Percentiles rank a stretch among this genome's conserved stretches.
phyloP scores from a whole-genome alignment of 2,113 vertebrate genomes.

The Illadopsis cleaveri region DNA sequence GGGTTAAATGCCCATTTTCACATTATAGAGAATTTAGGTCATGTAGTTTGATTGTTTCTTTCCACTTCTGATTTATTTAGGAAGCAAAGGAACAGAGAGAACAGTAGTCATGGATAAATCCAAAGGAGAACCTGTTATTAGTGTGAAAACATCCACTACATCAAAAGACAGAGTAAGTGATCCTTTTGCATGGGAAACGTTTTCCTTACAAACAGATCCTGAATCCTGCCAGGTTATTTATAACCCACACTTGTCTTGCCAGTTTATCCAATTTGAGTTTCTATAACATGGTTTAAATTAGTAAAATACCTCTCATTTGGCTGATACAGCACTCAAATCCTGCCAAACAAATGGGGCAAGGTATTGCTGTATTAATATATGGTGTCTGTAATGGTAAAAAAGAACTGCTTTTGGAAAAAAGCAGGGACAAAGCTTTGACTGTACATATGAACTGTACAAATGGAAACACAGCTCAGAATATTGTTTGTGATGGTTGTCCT shows the following conservation, averaged over 20 bases:
- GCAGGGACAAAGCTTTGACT: neutral
- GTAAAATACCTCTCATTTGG: neutral
- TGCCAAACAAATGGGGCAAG: neutral
- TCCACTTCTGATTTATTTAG: constrained; percentile 38
- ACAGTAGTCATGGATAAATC: constrained; percentile 98
- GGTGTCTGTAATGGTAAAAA: neutral
- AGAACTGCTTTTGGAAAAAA: neutral
- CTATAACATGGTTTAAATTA: neutral
- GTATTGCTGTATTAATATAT: neutral
- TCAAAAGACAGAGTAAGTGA: constrained; percentile 81
- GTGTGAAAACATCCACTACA: constrained; percentile 86
- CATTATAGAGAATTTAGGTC: neutral
- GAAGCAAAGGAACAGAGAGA: constrained; percentile 85
- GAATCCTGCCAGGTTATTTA: neutral
- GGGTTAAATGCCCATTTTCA: neutral
- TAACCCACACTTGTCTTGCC: neutral
- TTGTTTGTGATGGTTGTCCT: neutral
- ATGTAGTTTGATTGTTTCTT: neutral
- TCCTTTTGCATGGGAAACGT: neutral
- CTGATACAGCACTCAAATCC: neutral
- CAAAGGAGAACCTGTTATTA: constrained; percentile 97
- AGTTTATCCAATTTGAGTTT: neutral
- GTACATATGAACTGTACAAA: accelerated
- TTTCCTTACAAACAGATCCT: neutral
- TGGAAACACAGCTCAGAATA: neutral